Evolutionary conservation across 1,140 invertebrate genomes (phyloP).

Genomic region (Chironomus tepperi): DNA sequence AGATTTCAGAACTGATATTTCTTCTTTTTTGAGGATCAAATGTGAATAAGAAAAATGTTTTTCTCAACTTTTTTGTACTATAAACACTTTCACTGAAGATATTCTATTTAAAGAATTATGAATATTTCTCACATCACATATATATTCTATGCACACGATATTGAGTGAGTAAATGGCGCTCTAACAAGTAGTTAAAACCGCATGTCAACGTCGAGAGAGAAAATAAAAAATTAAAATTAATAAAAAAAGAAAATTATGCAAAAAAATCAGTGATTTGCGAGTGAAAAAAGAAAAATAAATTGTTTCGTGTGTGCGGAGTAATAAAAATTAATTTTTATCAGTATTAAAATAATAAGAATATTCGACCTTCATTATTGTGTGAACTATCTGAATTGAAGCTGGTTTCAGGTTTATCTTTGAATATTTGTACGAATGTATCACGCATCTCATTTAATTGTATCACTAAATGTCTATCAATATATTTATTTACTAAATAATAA

Average conservation of each 20-base stretch:
- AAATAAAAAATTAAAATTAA: too few relatives aligned
- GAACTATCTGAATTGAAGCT: conserved; percentile 5
- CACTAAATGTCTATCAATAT: not conserved
- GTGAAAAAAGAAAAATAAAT: too few relatives aligned
- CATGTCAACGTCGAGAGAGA: not conserved
- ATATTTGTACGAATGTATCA: conserved; percentile 19
- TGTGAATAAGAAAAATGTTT: too few relatives aligned
- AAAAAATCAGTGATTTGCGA: too few relatives aligned
- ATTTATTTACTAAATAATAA: not conserved
- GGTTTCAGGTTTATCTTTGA: not conserved
- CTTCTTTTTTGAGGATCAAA: not conserved
- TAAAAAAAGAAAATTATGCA: too few relatives aligned
- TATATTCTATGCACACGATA: not conserved
- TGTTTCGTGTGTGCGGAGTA: too few relatives aligned
- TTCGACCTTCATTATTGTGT: not conserved
- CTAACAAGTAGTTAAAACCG: conserved; percentile 11
- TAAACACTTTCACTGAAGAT: conserved; percentile 15
- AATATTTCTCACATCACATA: not conserved
- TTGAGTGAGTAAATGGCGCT: not conserved
- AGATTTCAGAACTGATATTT: not conserved
- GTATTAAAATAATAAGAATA: too few relatives aligned
- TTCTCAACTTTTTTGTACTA: not conserved
- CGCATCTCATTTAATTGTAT: not conserved
- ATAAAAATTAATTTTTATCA: conserved; percentile 4
- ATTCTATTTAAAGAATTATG: not conserved